These are phyloP conservation scores for Agonopterix heracliana DNA, from an alignment of 2,888 invertebrate genomes.

Conservation along the genomic window DNA sequence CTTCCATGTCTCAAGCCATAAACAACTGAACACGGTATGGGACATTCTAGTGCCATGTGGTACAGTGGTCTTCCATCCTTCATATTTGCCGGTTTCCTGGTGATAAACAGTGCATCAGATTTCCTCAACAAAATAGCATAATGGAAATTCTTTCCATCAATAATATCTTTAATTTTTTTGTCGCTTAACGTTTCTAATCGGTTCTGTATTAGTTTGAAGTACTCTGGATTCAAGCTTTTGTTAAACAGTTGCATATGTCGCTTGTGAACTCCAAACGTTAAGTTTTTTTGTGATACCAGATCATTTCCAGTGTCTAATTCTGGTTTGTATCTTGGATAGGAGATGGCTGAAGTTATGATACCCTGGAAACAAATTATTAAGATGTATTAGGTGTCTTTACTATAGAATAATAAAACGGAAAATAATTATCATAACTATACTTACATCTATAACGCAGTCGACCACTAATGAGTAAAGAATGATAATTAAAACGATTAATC, in stretches of 20 bases:
- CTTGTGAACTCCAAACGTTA: conserved; percentile 53
- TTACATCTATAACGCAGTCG: conserved; percentile 65
- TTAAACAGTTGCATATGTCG: conserved; percentile 46
- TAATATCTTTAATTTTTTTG: conserved; percentile 40
- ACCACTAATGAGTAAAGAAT: conserved; percentile 59
- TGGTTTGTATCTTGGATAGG: conserved; percentile 49
- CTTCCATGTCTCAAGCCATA: conserved; percentile 77
- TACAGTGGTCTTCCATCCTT: conserved; percentile 59
- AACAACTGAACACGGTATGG: conserved; percentile 73
- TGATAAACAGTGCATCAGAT: conserved; percentile 50
- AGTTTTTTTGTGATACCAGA: conserved; percentile 34
- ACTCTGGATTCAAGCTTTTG: conserved; percentile 37
- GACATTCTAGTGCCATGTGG: conserved; percentile 67
- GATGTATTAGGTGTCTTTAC: background rate
- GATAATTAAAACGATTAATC: conserved; percentile 42
- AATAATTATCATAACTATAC: conserved; percentile 23
- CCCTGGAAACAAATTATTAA: conserved; percentile 41
- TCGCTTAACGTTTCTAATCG: conserved; percentile 56
- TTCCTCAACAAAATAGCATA: conserved; percentile 69
- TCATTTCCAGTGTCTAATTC: conserved; percentile 43
- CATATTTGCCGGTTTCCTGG: conserved; percentile 42
- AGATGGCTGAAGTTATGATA: conserved; percentile 59
- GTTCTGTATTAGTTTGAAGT: conserved; percentile 32
- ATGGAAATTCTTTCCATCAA: conserved; percentile 54
- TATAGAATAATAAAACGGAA: conserved; percentile 7